Evolutionary conservation across 2,113 vertebrate species (phyloP), one percentile per base, ranked within the genome.

Genomic region (Verasper variegatus): DNA sequence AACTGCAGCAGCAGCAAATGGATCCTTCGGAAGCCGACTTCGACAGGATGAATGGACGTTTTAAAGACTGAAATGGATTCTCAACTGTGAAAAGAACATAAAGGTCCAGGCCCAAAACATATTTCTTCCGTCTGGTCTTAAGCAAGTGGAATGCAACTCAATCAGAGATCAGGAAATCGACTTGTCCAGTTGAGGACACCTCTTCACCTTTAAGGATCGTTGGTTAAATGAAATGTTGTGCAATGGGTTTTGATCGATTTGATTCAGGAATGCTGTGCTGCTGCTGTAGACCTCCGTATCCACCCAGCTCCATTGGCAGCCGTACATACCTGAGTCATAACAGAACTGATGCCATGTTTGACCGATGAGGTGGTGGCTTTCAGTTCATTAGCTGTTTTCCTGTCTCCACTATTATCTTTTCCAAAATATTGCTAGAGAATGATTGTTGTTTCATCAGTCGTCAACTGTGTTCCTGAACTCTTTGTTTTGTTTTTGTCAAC

Each of bases 11-110:
- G 21, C 45, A 73, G 47, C 64, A 69, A 58, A 45, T 51, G 63
- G 66, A 57, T 27, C 24, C 58, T 69, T 17, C 24, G 15, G 60
- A 55, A 47, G 14, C 54, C 42, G 55, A 57, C n/a, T 68, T 18
- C n/a, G 20, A 57, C 13, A 13, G 47, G 57, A 12, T 37, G 51
- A 23, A 20, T 17, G 40, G 40, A 31, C 21, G 51, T 35, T 55
- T 68, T 40, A 72, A 69, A 37, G 35, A 74, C 61, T 64, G 13
- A 61, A 57, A 66, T 42, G 27, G 18, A 3, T 68, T 63, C 42
- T 18, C 3, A 4, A 47, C 7, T 37, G 10, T 26, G 4, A 4
- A 66, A 9, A 18, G 11, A 74, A 59, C 21, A 56, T 56, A 56
- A 23, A 56, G 21, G 54, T 20, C 10, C 21, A 51, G 59, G 35